A percentile compares a stretch with the other conserved stretches of the same genome.
Evolutionary conservation across 1,140 invertebrate species (phyloP).

Genomic region (Trachelipus rathkii): DNA sequence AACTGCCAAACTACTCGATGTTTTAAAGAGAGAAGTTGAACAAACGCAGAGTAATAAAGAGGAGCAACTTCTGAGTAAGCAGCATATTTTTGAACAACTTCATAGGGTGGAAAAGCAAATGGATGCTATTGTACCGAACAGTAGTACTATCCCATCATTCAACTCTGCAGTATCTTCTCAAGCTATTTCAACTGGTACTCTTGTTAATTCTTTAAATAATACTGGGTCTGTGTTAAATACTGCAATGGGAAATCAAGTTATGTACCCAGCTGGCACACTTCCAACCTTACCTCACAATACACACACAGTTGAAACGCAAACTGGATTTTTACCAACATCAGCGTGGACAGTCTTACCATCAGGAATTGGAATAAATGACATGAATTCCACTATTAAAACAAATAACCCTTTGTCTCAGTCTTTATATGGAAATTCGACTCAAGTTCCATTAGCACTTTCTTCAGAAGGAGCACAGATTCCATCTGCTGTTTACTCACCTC

Average conservation of each 20-base stretch:
- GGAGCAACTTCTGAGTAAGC: slow-evolving; percentile 66
- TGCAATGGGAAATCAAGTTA: slow-evolving; percentile 33
- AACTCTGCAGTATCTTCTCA: slow-evolving; percentile 27
- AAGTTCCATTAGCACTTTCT: slow-evolving; percentile 40
- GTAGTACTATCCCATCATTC: neutral
- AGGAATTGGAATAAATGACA: slow-evolving; percentile 34
- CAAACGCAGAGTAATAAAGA: slow-evolving; percentile 52
- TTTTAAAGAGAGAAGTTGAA: slow-evolving; percentile 32
- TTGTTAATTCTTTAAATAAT: slow-evolving; percentile 33
- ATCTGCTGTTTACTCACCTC: slow-evolving; percentile 32
- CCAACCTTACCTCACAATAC: slow-evolving; percentile 38
- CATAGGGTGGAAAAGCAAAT: slow-evolving; percentile 53
- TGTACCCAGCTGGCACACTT: slow-evolving; percentile 39
- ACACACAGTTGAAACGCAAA: slow-evolving; percentile 44
- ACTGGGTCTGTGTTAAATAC: slow-evolving; percentile 47
- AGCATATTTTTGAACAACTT: slow-evolving; percentile 72
- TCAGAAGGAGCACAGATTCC: slow-evolving; percentile 39
- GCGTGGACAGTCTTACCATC: slow-evolving; percentile 38
- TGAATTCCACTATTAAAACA: slow-evolving; percentile 14
- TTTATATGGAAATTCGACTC: slow-evolving; percentile 34
- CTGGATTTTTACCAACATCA: slow-evolving; percentile 34
- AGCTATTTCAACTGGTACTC: slow-evolving; percentile 29
- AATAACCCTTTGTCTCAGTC: slow-evolving; percentile 22
- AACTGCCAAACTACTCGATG: slow-evolving; percentile 35
- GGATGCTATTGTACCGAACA: slow-evolving; percentile 2